phyloP scores from a whole-genome alignment of 1,140 invertebrate species.

The Anadara kagoshimensis region DNA sequence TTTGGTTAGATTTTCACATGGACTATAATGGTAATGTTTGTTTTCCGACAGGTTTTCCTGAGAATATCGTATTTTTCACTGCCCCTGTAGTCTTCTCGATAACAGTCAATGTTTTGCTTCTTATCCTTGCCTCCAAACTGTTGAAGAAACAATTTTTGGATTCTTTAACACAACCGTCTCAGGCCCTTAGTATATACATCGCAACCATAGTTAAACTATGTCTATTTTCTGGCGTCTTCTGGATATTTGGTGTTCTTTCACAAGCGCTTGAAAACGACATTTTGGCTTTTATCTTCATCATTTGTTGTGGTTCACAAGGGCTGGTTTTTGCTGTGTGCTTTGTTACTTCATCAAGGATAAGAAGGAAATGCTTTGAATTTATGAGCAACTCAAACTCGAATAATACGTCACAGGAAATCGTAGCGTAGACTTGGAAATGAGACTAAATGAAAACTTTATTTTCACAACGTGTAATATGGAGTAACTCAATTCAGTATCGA shows the following conservation, averaged over 20 bases:
- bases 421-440: no score
- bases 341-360: background rate
- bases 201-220: background rate
- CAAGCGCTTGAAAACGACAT: background rate
- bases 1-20: no score
- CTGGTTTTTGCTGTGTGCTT: background rate
- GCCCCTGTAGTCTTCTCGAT: background rate
- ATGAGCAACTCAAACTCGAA: no score
- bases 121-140: background rate
- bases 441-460: no score
- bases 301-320: slow-evolving; percentile 3
- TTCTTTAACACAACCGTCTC: background rate
- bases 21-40: background rate
- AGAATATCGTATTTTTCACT: background rate
- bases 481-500: no score
- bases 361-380: no score
- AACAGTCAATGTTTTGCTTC: background rate
- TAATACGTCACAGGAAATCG: no score
- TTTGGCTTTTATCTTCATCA: background rate
- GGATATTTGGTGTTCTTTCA: background rate
- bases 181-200: background rate
- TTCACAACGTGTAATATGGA: no score
- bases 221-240: background rate
- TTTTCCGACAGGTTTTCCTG: slow-evolving; percentile 1
- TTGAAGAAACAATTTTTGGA: background rate